Evolutionary conservation across 2,888 invertebrate genomes (phyloP).

Genomic region (Acanthosepion esculentum): DNA sequence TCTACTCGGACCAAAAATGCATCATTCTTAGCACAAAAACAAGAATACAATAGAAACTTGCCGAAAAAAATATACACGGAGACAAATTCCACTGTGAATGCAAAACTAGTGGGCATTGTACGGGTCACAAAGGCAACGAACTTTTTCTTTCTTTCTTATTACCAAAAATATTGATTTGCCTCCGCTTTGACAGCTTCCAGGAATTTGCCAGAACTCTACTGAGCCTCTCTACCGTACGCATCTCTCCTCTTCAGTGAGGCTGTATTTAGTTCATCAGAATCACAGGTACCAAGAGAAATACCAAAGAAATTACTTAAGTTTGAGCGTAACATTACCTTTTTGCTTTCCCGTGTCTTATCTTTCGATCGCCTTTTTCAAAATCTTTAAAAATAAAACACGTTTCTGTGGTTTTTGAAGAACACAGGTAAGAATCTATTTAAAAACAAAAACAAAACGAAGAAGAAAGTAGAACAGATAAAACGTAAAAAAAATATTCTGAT

Average conservation of each 20-base stretch:
- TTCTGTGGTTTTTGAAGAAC: not conserved
- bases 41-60: not conserved
- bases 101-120: not conserved
- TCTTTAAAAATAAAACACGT: not conserved
- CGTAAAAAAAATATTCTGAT: not conserved
- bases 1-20: not conserved
- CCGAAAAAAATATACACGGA: not conserved
- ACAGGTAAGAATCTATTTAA: not conserved
- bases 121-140: not conserved
- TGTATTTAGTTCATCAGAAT: not conserved
- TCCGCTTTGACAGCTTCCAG: not conserved
- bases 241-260: not conserved
- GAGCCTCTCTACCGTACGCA: not conserved
- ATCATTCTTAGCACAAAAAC: not conserved
- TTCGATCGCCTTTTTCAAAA: not conserved
- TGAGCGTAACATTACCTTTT: not conserved
- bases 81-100: not conserved
- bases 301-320: not conserved
- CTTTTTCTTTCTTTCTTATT: not conserved
- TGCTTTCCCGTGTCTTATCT: not conserved
- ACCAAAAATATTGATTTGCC: not conserved
- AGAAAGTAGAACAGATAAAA: not conserved
- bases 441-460: not conserved
- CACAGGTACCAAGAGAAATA: not conserved
- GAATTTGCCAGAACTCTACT: not conserved